A percentile compares a stretch with the other conserved stretches of the same genome.
phyloP scores from a whole-genome alignment of 1,140 invertebrate genomes.

The roundworm (Caenorhabditis elegans) region WBcel235 BX284603.4:5189001-5189500 shows the following conservation, averaged over 20 bases:
- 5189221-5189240: conserved; percentile 50
- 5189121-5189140: conserved; percentile 34
- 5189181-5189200: conserved; percentile 1
- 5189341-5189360: conserved; percentile 85
- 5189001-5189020: no score
- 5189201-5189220: conserved; percentile 42
- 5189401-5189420: no score
- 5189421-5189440: conserved; percentile 69
- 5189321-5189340: conserved; percentile 86
- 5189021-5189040: no score
- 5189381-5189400: background rate
- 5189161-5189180: conserved; percentile 42
- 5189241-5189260: conserved; percentile 70
- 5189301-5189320: conserved; percentile 75
- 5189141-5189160: conserved; percentile 60
- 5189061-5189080: no score
- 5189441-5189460: conserved; percentile 85
- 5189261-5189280: conserved; percentile 90
- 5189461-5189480: conserved; percentile 78
- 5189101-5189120: no score
- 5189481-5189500: conserved; percentile 54
- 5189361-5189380: conserved; percentile 84
- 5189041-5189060: no score
- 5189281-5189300: conserved; percentile 77
- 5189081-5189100: no score